Evolutionary conservation across 2,113 vertebrate species (phyloP), one percentile per base, ranked within the genome.

Genomic region (Chaetodon auriga): DNA sequence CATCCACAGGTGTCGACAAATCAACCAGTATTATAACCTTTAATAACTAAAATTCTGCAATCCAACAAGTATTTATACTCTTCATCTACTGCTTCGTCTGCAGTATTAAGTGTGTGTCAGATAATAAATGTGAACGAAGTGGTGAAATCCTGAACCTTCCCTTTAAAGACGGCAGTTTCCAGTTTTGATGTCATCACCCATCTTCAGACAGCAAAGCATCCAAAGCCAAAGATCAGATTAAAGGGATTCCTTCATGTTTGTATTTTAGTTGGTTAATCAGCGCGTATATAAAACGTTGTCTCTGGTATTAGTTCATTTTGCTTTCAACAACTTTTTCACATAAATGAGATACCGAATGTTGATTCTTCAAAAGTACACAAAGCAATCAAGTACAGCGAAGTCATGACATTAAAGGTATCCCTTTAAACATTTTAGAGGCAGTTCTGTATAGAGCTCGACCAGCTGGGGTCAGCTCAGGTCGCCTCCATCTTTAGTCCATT

Each of bases 141-240:
- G 5, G 4, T 66, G 15, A 71, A 21, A 79, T 79, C 86, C 83
- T 87, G 85, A 90, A 86, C 76, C 75, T 89, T 90, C 90, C 86
- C 77, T 83, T 80, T 84, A 81, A 83, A 88, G 81, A 68, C n/a
- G 57, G 68, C 15, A 2, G 13, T 36, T 79, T 78, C 4, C 72
- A 48, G 63, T 46, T 70, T 48, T 68, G 64, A 68, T 1, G 19
- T 49, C 48, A 73, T 63, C 68, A 75, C 15, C 48, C 41, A 64
- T 49, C 62, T 53, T 48, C 71, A 35, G 43, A 60, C 63, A 87
- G 80, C 71, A 82, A 84, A 71, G 60, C 77, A 78, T 43, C 63
- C 63, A 78, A 57, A 87, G 68, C 69, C 78, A 82, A 81, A 80
- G 2, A 62, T 46, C 0, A 43, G 76, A 82, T 90, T 92, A 82